Conservation (phyloP, 2,888 invertebrate species). For the Scrobipalpa atriplicella region DNA sequence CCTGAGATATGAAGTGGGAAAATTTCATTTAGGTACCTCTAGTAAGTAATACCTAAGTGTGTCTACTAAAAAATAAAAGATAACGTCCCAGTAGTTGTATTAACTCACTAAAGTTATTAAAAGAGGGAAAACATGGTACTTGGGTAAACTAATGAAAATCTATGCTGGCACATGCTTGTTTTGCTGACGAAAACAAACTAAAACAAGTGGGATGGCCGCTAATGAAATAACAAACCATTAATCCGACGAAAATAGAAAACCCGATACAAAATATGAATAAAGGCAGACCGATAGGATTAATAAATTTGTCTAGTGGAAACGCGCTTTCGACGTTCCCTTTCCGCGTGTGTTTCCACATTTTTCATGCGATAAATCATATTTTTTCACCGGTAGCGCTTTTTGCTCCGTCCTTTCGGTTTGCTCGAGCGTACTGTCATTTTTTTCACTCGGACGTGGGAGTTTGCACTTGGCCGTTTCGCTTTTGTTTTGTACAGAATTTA, state of each 20-base stretch:
- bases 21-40: too few relatives aligned
- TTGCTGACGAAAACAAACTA: neutral
- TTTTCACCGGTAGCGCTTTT: conserved; percentile 81
- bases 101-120: neutral
- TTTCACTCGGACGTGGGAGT: conserved; percentile 76
- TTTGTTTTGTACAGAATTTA: conserved; percentile 73
- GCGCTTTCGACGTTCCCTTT: conserved; percentile 72
- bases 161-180: neutral
- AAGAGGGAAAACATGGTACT: neutral
- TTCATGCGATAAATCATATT: conserved; percentile 83
- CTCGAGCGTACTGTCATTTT: conserved; percentile 78
- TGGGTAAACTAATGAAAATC: neutral
- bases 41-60: too few relatives aligned
- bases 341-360: conserved; percentile 82
- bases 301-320: conserved; percentile 79
- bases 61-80: too few relatives aligned
- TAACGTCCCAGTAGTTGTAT: too few relatives aligned
- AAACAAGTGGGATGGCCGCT: neutral
- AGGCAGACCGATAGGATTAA: conserved; percentile 73
- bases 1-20: too few relatives aligned
- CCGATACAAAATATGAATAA: conserved; percentile 57
- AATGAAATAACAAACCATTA: conserved; percentile 22
- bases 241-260: conserved; percentile 38
- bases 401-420: conserved; percentile 78
- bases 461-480: conserved; percentile 71